Evolutionary conservation across 2,888 invertebrate genomes (phyloP), one percentile per base, ranked within the genome.

Genomic region (Apotomis betuletana): DNA sequence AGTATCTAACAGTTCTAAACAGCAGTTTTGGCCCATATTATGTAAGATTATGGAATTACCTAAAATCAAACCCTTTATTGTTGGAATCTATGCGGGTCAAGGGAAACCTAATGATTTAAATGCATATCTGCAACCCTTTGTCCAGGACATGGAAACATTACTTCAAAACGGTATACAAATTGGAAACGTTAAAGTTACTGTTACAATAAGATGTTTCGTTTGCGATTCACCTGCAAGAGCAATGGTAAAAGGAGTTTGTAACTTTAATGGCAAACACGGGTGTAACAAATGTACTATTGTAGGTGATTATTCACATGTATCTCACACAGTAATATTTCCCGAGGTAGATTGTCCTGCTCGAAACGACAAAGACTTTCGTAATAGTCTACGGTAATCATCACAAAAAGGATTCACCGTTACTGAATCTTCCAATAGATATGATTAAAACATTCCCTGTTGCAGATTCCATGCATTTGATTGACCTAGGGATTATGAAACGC

Each of bases 381-480:
- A 46, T 9, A 10, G 3, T 46, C 8, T 46, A 46, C 9, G 46
- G 46, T 9, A 8, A 8, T 6, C 46, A 46, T 46, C 46, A 46
- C 9, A 46, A 46, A 46, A 46, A 46, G 6, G 46, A 46, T 9
- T 46, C 46, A 46, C 46, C 46, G 6, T 46, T 46, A 46, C 9
- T 46, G 9, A 46, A 46, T 46, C 6, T 46, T 46, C 46, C 46
- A 44, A 44, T 44, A 44, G 46, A 46, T 9, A 46, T 46, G 46
- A 9, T 46, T 6, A 46, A 46, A 6, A 6, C 6, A 46, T 46
- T 58, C 4, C 38, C 38, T 38, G 58, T 58, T 5, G 58, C 38
- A 4, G 58, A 58, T 58, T 58, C 58, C 12, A 4, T 58, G 4
- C 58, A 80, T 80, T 5, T 58, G 38, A 58, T 58, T 4, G 58